A percentile compares a stretch with the other conserved stretches of the same genome.
phyloP scores from a whole-genome alignment of 2,888 invertebrate genomes.

The Perdita meconis region DNA sequence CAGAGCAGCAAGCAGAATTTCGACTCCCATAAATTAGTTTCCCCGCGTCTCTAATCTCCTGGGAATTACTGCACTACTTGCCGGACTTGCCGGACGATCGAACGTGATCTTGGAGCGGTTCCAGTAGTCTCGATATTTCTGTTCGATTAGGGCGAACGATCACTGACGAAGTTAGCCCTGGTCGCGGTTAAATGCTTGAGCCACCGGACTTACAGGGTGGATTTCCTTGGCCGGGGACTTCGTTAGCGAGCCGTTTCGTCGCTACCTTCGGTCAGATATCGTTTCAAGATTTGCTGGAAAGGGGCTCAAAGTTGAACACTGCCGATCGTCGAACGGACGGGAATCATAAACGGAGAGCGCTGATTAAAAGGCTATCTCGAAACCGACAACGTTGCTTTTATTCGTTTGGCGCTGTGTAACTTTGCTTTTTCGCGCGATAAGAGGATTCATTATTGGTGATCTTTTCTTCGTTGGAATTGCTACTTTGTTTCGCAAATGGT shows the following conservation, averaged over 20 bases:
- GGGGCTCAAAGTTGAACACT: slow-evolving; percentile 44
- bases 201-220: slow-evolving; percentile 64
- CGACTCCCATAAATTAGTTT: slow-evolving; percentile 68
- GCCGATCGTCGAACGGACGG: slow-evolving; percentile 39
- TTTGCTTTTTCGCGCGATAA: background rate
- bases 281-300: slow-evolving; percentile 4
- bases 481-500: too few species aligned
- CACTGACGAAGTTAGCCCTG: slow-evolving; percentile 54
- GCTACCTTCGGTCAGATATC: slow-evolving; percentile 31
- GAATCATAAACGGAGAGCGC: slow-evolving; percentile 53
- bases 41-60: slow-evolving; percentile 62
- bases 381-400: slow-evolving; percentile 3
- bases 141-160: slow-evolving; percentile 58
- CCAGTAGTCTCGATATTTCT: slow-evolving; percentile 56
- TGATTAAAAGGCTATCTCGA: slow-evolving; percentile 35
- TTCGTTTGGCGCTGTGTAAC: slow-evolving; percentile 14
- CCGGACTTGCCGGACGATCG: slow-evolving; percentile 64
- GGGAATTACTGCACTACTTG: slow-evolving; percentile 66
- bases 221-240: slow-evolving; percentile 48
- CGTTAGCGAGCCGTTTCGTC: slow-evolving; percentile 31
- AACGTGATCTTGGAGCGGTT: slow-evolving; percentile 64
- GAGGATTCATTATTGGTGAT: background rate
- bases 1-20: slow-evolving; percentile 54
- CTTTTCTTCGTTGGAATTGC: background rate
- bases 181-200: slow-evolving; percentile 65